phyloP scores from a whole-genome alignment of 1,140 invertebrate species.

The Drosophila novamexicana region DNA sequence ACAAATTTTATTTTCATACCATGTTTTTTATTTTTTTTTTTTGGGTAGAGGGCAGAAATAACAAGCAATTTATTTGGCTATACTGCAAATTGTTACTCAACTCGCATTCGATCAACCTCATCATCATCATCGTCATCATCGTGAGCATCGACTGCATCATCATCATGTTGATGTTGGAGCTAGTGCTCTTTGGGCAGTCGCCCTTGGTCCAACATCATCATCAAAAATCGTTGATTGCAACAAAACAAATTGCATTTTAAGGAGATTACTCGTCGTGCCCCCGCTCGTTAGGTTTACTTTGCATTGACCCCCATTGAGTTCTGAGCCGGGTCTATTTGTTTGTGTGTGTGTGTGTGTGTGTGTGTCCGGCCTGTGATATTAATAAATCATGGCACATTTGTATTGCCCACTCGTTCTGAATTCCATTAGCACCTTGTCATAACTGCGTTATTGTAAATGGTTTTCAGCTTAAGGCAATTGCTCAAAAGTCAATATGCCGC shows the following conservation, averaged over 20 bases:
- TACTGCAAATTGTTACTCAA: slow-evolving; percentile 79
- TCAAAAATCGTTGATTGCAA: slow-evolving; percentile 83
- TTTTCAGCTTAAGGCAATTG: slow-evolving; percentile 14
- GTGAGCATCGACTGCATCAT: slow-evolving; percentile 3
- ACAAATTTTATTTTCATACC: slow-evolving; percentile 74
- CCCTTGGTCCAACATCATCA: slow-evolving; percentile 56
- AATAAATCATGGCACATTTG: slow-evolving; percentile 75
- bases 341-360: slow-evolving; percentile 23
- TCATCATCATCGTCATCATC: slow-evolving; percentile 41
- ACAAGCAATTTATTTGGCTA: slow-evolving; percentile 81
- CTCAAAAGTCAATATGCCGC: slow-evolving; percentile 28
- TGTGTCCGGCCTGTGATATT: slow-evolving; percentile 46
- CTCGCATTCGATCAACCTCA: slow-evolving; percentile 74
- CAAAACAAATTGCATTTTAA: slow-evolving; percentile 83
- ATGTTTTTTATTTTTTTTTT: slow-evolving; percentile 30
- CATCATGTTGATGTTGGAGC: neutral
- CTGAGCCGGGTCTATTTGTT: slow-evolving; percentile 7
- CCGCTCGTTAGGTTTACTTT: slow-evolving; percentile 16
- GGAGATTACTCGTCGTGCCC: slow-evolving; percentile 66
- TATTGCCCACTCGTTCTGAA: slow-evolving; percentile 29
- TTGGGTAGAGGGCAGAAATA: slow-evolving; percentile 56
- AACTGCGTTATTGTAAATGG: slow-evolving; percentile 39
- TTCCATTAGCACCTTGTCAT: slow-evolving; percentile 49
- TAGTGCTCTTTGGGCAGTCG: neutral
- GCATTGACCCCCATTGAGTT: slow-evolving; percentile 24